Percentiles rank a stretch among this genome's conserved stretches.
Conservation (phyloP, 2,888 invertebrate genomes). For the Lepidonotus clava region DNA sequence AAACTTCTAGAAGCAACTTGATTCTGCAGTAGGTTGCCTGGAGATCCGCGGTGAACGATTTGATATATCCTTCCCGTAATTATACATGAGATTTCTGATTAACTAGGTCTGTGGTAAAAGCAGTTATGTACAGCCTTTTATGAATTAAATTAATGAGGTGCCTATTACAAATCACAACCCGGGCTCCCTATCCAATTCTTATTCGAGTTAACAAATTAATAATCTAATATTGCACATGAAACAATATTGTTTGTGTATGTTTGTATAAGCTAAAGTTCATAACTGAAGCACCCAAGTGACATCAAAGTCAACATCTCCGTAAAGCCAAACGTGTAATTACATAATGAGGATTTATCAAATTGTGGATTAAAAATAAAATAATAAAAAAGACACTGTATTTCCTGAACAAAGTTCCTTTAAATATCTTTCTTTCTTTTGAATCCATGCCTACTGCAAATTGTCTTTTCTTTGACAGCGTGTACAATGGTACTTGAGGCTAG, state of each 20-base stretch:
- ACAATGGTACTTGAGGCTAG: not conserved
- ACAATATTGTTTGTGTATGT: not conserved
- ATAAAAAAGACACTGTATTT: not conserved
- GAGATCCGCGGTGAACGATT: not conserved
- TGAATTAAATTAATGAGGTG: not conserved
- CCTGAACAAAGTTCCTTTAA: not conserved
- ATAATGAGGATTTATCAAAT: not conserved
- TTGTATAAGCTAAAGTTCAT: not conserved
- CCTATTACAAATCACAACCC: slow-evolving; percentile 3
- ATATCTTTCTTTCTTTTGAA: not conserved
- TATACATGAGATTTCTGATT: slow-evolving; percentile 2
- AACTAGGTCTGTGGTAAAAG: not conserved
- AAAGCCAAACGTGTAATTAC: no score
- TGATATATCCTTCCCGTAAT: not conserved
- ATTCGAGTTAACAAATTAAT: not conserved
- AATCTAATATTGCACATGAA: slow-evolving; percentile 10
- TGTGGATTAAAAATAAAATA: not conserved
- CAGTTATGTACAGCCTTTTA: not conserved
- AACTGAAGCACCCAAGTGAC: not conserved
- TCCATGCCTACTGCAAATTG: not conserved
- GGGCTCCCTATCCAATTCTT: not conserved
- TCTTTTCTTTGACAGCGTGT: not conserved
- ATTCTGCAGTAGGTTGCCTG: not conserved
- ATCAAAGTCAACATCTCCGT: no score
- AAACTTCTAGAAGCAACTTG: not conserved